Conservation (phyloP, 2,888 invertebrate genomes). For the Noctua janthina region DNA sequence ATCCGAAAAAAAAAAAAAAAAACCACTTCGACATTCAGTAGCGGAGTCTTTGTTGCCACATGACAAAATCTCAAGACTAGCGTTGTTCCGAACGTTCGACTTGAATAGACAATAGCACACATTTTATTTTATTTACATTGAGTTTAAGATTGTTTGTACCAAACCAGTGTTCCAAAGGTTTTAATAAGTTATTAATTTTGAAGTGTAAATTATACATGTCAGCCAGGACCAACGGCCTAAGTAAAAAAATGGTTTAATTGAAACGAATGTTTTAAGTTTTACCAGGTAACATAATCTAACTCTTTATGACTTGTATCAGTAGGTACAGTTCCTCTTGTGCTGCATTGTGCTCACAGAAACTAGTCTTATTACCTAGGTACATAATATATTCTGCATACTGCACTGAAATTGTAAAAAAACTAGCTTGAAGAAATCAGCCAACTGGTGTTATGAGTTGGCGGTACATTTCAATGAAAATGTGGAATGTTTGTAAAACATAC, state of each 20-base stretch:
- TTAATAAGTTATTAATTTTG: no score
- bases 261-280: background rate
- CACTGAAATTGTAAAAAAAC: background rate
- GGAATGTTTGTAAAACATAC: slow-evolving; percentile 25
- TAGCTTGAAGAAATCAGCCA: background rate
- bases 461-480: slow-evolving; percentile 4
- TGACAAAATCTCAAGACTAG: no score
- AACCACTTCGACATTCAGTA: no score
- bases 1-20: no score
- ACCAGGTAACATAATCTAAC: background rate
- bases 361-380: background rate
- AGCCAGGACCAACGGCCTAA: no score
- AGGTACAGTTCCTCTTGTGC: background rate
- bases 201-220: no score
- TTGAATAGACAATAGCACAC: no score
- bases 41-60: no score
- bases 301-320: background rate
- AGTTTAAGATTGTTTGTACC: no score
- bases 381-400: background rate
- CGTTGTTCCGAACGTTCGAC: no score
- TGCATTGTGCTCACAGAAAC: background rate
- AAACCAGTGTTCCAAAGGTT: no score
- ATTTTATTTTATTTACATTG: no score
- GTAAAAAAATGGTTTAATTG: background rate
- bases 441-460: background rate